phyloP scores from a whole-genome alignment of 2,888 invertebrate genomes.

The Drosophila limbata region DNA sequence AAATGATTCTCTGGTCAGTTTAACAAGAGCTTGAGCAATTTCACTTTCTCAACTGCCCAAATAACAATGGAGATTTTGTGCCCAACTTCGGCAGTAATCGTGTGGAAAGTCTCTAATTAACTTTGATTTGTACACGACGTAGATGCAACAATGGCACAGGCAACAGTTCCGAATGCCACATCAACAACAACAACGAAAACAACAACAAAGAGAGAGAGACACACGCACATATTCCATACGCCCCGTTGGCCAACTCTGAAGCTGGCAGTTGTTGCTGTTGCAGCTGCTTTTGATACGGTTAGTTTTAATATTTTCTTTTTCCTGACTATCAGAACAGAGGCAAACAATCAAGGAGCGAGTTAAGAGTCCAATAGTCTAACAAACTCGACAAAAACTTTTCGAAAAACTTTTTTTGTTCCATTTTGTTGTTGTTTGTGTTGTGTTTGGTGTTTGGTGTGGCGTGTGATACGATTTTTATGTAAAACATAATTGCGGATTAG shows the following conservation, averaged over 20 bases:
- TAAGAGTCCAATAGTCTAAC: slow-evolving; percentile 41
- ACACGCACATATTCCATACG: slow-evolving; percentile 19
- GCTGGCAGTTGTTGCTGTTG: slow-evolving; percentile 35
- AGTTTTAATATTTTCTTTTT: slow-evolving; percentile 35
- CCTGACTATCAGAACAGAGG: slow-evolving; percentile 54
- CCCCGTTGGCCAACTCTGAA: slow-evolving; percentile 25
- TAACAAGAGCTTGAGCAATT: slow-evolving; percentile 27
- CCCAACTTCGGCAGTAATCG: slow-evolving; percentile 39
- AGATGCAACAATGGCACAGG: slow-evolving; percentile 14
- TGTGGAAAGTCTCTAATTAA: slow-evolving; percentile 45
- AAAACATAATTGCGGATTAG: slow-evolving; percentile 80
- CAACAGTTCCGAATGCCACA: slow-evolving; percentile 5
- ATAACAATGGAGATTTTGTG: slow-evolving; percentile 15
- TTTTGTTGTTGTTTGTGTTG: slow-evolving; percentile 8
- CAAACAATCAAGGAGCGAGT: slow-evolving; percentile 63
- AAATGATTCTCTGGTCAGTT: slow-evolving; percentile 7
- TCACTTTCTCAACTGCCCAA: slow-evolving; percentile 3
- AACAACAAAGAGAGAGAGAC: slow-evolving; percentile 11
- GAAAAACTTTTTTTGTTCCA: slow-evolving; percentile 35
- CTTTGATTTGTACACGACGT: slow-evolving; percentile 50
- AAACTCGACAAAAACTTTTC: slow-evolving; percentile 47
- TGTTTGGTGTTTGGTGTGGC: slow-evolving; percentile 44
- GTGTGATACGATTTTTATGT: slow-evolving; percentile 78
- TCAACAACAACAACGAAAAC: slow-evolving; percentile 16
- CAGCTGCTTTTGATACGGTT: slow-evolving; percentile 1